Percentiles rank a stretch among this genome's conserved stretches.
phyloP scores from a whole-genome alignment of 2,888 invertebrate species.

The Idaea biselata region DNA sequence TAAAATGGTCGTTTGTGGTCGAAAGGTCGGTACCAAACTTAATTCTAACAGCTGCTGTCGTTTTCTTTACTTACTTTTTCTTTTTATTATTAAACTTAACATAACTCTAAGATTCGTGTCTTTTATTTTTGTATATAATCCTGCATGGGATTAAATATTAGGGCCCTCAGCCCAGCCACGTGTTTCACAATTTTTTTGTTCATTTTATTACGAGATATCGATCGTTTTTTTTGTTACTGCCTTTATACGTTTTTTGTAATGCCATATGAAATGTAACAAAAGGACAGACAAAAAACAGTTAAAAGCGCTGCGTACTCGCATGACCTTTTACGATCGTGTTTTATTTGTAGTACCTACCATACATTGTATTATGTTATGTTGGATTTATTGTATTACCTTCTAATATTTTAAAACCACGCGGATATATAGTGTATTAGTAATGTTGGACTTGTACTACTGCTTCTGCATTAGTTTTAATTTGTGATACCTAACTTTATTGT shows the following conservation, averaged over 20 bases:
- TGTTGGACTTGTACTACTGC: too few species aligned
- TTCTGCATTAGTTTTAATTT: too few species aligned
- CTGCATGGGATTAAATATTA: slow-evolving; percentile 4
- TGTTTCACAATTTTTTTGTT: slow-evolving; percentile 46
- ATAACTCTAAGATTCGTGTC: not conserved
- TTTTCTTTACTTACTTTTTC: not conserved
- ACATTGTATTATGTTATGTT: not conserved
- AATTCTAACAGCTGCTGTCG: not conserved
- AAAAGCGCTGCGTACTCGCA: slow-evolving; percentile 21
- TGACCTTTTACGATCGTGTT: slow-evolving; percentile 21
- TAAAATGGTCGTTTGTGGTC: not conserved
- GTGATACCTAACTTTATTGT: too few species aligned
- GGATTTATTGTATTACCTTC: not conserved
- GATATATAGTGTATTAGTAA: not conserved
- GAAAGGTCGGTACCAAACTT: not conserved
- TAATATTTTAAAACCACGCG: not conserved
- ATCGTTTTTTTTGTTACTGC: slow-evolving; percentile 38
- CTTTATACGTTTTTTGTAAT: slow-evolving; percentile 45
- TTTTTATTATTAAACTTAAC: not conserved
- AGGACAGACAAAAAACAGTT: slow-evolving; percentile 27
- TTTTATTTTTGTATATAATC: not conserved
- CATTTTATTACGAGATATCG: slow-evolving; percentile 34
- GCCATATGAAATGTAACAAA: slow-evolving; percentile 48
- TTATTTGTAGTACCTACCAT: slow-evolving; percentile 11
- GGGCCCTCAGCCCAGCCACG: slow-evolving; percentile 43